Evolutionary conservation across 2,797 vertebrate genomes (phyloP), one percentile per base, ranked within the genome.

Genomic region (Erpetoichthys calabaricus): DNA sequence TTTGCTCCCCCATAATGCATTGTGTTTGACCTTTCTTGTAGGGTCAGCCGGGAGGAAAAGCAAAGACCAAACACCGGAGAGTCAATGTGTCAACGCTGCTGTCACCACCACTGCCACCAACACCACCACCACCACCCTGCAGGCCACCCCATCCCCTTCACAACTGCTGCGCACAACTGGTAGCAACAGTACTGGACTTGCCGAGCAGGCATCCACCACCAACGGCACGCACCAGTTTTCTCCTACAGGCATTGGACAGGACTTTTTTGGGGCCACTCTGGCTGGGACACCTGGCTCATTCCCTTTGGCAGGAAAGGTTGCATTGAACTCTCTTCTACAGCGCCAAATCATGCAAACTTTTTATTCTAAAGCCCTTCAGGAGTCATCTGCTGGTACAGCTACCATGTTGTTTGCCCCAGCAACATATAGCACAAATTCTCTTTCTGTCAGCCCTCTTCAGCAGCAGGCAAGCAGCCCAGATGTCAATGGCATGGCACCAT

Each of bases 1-100:
- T 90, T 90, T 89, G 89, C 92, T 89, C 92, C 92, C 94, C 92
- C 93, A 93, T 98, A 98, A 98, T 97, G 94, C 94, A 97, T 94
- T 98, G 92, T 98, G 92, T 97, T 96, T 97, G 93, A 91, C 94
- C 94, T 98, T 98, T 95, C 94, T 96, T 97, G 94, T 98, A 98
- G 94, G 94, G 92, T 91, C 91, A 94, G 92, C 93, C 83, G 84
- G 90, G 85, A 91, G 90, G 88, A 96, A 94, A 96, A 88, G 91
- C 89, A 94, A 91, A 91, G 92, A 93, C 74, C 88, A 86, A 86
- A 85, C 89, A 82, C 75, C 82, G 86, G 91, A 94, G 83, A 84
- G 84, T 82, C 78, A 84, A 86, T 89, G 88, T 77, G 84, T 25
- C 25, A 25, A 25, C 25, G 25, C 25, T 25, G 25, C 69, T 67